Conservation (phyloP, 2,113 vertebrate species). For the Xerus inauris region DNA sequence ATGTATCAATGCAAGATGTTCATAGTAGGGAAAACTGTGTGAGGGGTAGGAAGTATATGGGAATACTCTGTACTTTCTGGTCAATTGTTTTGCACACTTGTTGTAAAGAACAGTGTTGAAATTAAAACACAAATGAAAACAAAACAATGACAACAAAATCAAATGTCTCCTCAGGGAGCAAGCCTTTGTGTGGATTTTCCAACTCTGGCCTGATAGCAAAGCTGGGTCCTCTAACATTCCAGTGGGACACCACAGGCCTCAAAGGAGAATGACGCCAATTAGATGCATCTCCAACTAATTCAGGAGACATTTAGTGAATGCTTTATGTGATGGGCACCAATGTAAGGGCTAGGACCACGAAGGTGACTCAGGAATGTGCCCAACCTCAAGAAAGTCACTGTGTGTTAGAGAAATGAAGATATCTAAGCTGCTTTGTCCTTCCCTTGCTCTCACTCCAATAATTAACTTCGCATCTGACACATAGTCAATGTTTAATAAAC, state of each 20-base stretch:
- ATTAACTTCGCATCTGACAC: constrained; percentile 34
- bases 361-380: background rate
- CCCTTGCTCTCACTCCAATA: background rate
- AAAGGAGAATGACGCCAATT: background rate
- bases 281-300: background rate
- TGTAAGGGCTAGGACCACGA: background rate
- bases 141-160: too few species aligned
- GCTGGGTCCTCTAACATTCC: background rate
- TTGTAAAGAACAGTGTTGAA: too few species aligned
- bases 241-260: background rate
- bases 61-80: too few species aligned
- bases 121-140: too few species aligned
- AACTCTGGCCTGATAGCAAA: background rate
- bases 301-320: background rate
- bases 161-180: too few species aligned
- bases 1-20: too few species aligned
- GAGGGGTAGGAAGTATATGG: too few species aligned
- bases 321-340: background rate
- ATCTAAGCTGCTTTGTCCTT: background rate
- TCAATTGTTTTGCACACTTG: too few species aligned
- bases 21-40: too few species aligned
- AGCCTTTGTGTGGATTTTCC: background rate
- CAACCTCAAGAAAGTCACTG: background rate
- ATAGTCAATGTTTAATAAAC: constrained; percentile 36
- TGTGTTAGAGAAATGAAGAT: background rate